phyloP scores from a whole-genome alignment of 2,113 vertebrate species.

The Anolis sagrei region DNA sequence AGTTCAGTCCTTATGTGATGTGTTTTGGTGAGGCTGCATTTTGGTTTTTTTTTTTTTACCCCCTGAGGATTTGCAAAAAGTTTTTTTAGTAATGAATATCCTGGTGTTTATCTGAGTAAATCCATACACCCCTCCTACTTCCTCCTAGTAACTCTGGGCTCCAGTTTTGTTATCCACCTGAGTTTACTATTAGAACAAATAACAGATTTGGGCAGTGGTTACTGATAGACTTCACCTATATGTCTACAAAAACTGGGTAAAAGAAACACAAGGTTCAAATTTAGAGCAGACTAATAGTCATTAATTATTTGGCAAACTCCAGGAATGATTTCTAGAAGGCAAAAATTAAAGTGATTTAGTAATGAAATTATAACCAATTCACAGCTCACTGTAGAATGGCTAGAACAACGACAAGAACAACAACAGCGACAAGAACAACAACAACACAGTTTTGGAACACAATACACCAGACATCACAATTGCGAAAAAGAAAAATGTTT shows the following conservation, averaged over 20 bases:
- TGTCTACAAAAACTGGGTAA: background rate
- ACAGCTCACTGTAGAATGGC: background rate
- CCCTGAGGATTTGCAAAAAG: too few relatives aligned
- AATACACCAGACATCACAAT: too few relatives aligned
- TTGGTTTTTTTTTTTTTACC: too few relatives aligned
- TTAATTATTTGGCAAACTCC: background rate
- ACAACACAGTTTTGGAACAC: too few relatives aligned
- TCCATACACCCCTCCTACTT: background rate
- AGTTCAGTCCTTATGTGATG: too few relatives aligned
- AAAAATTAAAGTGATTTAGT: background rate
- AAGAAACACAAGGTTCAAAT: too few relatives aligned
- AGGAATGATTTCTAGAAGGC: background rate
- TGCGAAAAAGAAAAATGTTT: too few relatives aligned
- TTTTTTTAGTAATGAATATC: too few relatives aligned
- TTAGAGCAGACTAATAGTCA: too few relatives aligned
- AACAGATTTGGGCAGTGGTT: background rate
- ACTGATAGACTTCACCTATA: background rate
- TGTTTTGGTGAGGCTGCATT: too few relatives aligned
- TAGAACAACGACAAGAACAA: background rate
- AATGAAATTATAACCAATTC: background rate
- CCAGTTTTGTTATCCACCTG: background rate
- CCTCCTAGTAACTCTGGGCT: background rate
- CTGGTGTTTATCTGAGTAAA: too few relatives aligned
- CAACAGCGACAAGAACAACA: background rate
- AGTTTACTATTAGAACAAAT: background rate